phyloP scores from a whole-genome alignment of 2,797 vertebrate genomes.

The Adrianichthys oophorus region DNA sequence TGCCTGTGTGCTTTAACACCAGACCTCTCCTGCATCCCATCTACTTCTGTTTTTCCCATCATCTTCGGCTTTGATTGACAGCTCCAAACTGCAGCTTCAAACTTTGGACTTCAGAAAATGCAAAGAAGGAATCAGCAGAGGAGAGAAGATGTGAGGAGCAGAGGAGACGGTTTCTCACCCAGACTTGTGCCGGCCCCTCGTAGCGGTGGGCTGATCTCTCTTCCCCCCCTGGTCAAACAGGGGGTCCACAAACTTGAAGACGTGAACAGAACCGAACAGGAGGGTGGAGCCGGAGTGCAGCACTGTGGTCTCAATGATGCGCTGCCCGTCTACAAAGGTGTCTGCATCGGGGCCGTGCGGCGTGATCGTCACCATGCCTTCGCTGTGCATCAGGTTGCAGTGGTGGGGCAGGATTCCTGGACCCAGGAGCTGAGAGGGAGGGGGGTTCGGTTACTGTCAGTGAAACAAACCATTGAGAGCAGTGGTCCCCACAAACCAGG shows the following conservation, averaged over 20 bases:
- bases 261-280: conserved; percentile 90
- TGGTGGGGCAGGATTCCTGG: conserved; percentile 94
- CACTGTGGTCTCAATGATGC: conserved; percentile 89
- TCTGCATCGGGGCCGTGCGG: conserved; percentile 89
- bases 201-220: conserved; percentile 83
- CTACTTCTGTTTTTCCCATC: conserved; percentile 44
- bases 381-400: conserved; percentile 94
- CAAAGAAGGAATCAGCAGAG: background rate
- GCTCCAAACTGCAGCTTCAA: conserved; percentile 47
- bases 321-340: conserved; percentile 92
- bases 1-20: conserved; percentile 61
- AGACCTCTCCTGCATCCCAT: conserved; percentile 55
- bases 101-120: conserved; percentile 1
- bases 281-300: conserved; percentile 92
- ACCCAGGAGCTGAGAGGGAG: conserved; percentile 83
- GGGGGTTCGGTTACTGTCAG: no score
- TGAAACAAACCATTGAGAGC: no score
- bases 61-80: conserved; percentile 35
- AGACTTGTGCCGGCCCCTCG: conserved; percentile 84
- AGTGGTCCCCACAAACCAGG: no score
- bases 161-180: conserved; percentile 61
- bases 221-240: conserved; percentile 89
- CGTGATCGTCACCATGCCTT: conserved; percentile 93
- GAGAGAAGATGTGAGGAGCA: background rate
- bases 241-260: conserved; percentile 98